Evolutionary conservation across 2,888 invertebrate species (phyloP).

Genomic region (Lobophora halterata): DNA sequence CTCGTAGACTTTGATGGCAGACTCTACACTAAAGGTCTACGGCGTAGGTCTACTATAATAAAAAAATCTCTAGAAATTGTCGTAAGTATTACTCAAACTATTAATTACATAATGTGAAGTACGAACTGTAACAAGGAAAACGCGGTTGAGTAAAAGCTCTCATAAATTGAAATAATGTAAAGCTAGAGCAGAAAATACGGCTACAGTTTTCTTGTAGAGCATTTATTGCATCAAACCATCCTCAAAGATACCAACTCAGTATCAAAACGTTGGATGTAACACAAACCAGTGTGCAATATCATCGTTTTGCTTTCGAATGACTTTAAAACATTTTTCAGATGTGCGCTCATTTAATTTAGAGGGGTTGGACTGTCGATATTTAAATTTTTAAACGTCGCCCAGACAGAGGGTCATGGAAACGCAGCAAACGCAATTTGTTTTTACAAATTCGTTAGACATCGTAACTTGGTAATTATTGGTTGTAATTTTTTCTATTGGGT

Average conservation of each 20-base stretch:
- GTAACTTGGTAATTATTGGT: constrained; percentile 30
- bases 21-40: too few relatives aligned
- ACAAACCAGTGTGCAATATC: constrained; percentile 30
- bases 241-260: constrained; percentile 26
- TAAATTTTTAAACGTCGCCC: constrained; percentile 73
- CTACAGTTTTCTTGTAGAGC: neutral
- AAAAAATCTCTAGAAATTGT: too few relatives aligned
- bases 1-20: too few relatives aligned
- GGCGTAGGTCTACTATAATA: too few relatives aligned
- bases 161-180: too few relatives aligned
- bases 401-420: constrained; percentile 47
- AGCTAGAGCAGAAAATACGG: neutral
- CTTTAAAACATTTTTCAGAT: constrained; percentile 55
- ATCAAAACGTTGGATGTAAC: constrained; percentile 41
- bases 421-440: constrained; percentile 63
- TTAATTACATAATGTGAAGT: too few relatives aligned
- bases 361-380: constrained; percentile 71
- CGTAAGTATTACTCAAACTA: too few relatives aligned
- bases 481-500: constrained; percentile 22
- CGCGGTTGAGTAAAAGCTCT: too few relatives aligned
- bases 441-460: constrained; percentile 60
- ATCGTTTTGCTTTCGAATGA: constrained; percentile 37
- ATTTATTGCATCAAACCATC: constrained; percentile 39
- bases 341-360: constrained; percentile 65
- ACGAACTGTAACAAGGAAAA: too few relatives aligned